These are phyloP conservation scores for Aelia acuminata DNA, from an alignment of 2,888 invertebrate species.

Conservation along the genomic window DNA sequence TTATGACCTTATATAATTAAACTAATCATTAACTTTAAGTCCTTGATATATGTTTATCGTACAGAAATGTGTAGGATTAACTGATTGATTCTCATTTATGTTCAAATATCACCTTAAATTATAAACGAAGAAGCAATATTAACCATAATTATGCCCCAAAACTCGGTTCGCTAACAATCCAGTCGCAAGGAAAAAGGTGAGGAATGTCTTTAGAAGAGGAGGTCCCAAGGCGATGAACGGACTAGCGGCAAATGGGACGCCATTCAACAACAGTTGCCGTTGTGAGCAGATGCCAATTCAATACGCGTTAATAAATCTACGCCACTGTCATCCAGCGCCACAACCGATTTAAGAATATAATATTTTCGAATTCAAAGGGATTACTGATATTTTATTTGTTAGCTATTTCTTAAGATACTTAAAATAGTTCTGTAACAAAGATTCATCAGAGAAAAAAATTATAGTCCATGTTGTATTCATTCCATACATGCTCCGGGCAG, in stretches of 20 bases:
- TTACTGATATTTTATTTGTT: not conserved
- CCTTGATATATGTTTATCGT: not conserved
- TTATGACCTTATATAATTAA: too few species aligned
- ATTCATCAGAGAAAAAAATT: too few species aligned
- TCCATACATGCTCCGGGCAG: too few species aligned
- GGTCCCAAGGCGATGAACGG: not conserved
- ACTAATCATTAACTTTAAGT: too few species aligned
- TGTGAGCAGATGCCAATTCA: slow-evolving; percentile 10
- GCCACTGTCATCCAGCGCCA: not conserved
- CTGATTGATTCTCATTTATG: not conserved
- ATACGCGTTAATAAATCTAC: not conserved
- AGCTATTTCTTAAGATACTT: not conserved
- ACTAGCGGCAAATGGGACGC: not conserved
- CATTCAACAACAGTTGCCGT: not conserved
- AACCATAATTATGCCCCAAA: not conserved
- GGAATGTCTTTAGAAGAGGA: not conserved
- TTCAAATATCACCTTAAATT: not conserved
- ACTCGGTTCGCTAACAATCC: too few species aligned
- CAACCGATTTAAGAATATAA: not conserved
- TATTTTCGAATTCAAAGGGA: not conserved
- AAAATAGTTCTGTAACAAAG: too few species aligned
- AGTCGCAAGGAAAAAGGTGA: not conserved
- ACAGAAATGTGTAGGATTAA: not conserved
- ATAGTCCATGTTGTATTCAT: too few species aligned
- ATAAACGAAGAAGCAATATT: too few species aligned